A percentile compares a stretch with the other conserved stretches of the same genome.
Evolutionary conservation across 2,888 invertebrate species (phyloP).

Genomic region (Pantelozetes paolii): DNA sequence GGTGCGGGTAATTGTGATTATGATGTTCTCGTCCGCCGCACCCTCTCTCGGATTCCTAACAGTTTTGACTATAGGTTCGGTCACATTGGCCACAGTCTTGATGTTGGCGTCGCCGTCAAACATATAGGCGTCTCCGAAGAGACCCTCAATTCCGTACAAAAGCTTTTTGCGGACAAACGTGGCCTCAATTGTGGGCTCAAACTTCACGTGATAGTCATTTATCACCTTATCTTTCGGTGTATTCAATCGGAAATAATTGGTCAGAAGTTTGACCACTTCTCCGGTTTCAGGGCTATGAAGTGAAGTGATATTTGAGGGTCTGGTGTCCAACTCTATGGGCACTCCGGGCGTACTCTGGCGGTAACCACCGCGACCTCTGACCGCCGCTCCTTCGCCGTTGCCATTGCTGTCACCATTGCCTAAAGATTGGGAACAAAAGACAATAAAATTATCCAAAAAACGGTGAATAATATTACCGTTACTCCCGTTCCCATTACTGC

Average conservation of each 20-base stretch:
- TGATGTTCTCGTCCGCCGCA: background rate
- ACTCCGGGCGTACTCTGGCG: background rate
- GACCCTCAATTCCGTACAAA: constrained; percentile 44
- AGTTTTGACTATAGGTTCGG: no score
- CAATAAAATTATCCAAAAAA: background rate
- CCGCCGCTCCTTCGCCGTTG: background rate
- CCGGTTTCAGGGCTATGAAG: background rate
- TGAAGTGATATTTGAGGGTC: background rate
- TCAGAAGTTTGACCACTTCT: background rate
- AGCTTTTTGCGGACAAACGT: background rate
- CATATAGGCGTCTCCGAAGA: constrained; percentile 39
- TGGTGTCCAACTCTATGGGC: background rate
- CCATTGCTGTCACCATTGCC: background rate
- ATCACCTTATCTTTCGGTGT: constrained; percentile 49
- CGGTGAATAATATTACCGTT: no score
- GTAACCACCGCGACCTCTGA: background rate
- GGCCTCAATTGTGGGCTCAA: constrained; percentile 43
- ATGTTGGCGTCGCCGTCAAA: constrained; percentile 48
- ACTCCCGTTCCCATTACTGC: background rate
- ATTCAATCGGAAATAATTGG: constrained; percentile 51
- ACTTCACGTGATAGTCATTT: constrained; percentile 53
- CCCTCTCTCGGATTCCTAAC: constrained; percentile 17
- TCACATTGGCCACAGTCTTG: constrained; percentile 38
- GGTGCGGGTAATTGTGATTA: background rate
- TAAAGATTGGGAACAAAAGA: background rate